Base-by-base conservation (phyloP, 2,113 vertebrate species). In the Tachycineta bicolor region DNA sequence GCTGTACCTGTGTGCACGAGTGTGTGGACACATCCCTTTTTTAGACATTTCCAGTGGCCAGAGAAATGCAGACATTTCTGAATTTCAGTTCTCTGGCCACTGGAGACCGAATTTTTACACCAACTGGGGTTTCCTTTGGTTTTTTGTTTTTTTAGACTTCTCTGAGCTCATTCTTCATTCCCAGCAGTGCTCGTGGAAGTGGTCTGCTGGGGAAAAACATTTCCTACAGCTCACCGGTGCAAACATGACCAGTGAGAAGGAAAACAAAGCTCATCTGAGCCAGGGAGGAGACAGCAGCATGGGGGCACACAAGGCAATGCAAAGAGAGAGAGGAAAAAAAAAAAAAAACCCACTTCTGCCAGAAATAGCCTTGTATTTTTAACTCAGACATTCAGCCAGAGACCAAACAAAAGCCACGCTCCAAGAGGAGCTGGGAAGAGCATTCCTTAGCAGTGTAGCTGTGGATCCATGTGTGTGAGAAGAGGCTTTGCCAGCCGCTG, bases 321-420 rank as follows among this genome's bases (percentile, higher is more conserved):
- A 89, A 68, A 94, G 21, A 43, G 90, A 39, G 8, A 7, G 37
- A 37, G 37, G 9, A 37, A 20, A 20, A 67, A 92, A 90, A 37
- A 21, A 12, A 67, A 92, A 90, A 88, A 52, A 5, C 0, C 5
- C 10, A 34, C 39, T 96, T 64, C 79, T 94, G 76, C 95, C 60
- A 93, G 90, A 96, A 97, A 96, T 95, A 97, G 85, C 90, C 90
- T 64, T 58, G 68, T 96, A 96, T 97, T 97, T 97, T 96, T 96
- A 96, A 92, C 94, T 93, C 67, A 85, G 90, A 93, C 79, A 0
- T 88, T 86, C 71, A 96, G 85, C 90, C 93, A 90, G 83, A 93
- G 94, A 80, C 68, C 92, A 95, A 94, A 94, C 90, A 96, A 49
- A 96, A 96, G 95, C 78, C 85, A 46, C 14, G 8, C 78, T 93